Evolutionary conservation across 2,113 vertebrate genomes (phyloP).

Genomic region (Tylochromis polylepis): DNA sequence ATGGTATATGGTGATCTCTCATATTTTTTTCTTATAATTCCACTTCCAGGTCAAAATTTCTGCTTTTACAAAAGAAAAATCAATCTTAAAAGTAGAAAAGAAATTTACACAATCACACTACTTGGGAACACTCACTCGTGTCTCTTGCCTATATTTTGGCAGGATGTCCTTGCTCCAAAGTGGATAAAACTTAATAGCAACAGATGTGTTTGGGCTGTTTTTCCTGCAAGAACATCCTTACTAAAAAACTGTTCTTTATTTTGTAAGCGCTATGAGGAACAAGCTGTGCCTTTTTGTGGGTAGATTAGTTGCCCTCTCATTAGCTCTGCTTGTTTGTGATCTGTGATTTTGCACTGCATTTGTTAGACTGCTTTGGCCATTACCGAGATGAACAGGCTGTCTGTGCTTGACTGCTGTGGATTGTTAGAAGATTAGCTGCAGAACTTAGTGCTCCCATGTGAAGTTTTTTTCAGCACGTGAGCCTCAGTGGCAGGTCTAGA

Average conservation of each 20-base stretch:
- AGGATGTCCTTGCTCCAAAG: neutral
- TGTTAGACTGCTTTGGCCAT: neutral
- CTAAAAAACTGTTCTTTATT: neutral
- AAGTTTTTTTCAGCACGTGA: neutral
- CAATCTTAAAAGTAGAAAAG: neutral
- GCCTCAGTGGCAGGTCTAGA: neutral
- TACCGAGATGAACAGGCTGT: neutral
- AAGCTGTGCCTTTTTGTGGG: neutral
- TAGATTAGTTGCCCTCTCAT: neutral
- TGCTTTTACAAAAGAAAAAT: neutral
- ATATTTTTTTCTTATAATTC: neutral
- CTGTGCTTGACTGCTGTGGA: neutral
- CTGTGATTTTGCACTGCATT: neutral
- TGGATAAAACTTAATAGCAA: neutral
- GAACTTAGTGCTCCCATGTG: neutral
- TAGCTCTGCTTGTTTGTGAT: neutral
- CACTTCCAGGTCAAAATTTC: neutral
- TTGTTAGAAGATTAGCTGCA: neutral
- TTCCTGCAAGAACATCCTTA: neutral
- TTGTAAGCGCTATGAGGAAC: neutral
- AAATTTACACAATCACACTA: neutral
- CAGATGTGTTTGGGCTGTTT: neutral
- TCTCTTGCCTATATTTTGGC: neutral
- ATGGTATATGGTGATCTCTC: neutral
- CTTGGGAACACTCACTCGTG: neutral